Evolutionary conservation across 1,140 invertebrate genomes (phyloP).

Genomic region (Conus ventricosus): DNA sequence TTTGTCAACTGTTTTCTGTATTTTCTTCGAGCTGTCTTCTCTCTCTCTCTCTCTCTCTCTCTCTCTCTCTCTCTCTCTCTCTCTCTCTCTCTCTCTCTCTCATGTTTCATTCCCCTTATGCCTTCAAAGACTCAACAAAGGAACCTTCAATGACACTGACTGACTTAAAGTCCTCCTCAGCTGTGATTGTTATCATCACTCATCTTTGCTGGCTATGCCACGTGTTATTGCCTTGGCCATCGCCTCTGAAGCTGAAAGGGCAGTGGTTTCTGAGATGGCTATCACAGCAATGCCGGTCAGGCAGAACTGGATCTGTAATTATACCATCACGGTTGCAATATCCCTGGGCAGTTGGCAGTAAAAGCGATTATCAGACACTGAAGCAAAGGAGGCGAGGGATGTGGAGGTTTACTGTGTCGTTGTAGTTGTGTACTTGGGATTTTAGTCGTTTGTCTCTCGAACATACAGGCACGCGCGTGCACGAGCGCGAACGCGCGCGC

Average conservation of each 20-base stretch:
- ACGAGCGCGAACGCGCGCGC: background rate
- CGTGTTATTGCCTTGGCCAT: no score
- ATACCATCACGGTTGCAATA: background rate
- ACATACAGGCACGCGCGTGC: background rate
- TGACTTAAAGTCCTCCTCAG: no score
- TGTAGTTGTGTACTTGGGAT: background rate
- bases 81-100: constrained; percentile 18
- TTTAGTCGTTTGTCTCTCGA: background rate
- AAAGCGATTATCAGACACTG: background rate
- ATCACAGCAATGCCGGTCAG: background rate
- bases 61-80: constrained; percentile 22
- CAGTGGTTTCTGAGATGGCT: no score
- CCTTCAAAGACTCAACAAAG: no score
- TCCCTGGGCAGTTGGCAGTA: background rate
- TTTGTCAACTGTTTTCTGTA: no score
- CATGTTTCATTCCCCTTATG: background rate
- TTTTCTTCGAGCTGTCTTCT: background rate
- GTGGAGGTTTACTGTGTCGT: background rate
- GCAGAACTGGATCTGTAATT: no score
- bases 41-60: constrained; percentile 9
- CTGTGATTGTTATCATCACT: no score
- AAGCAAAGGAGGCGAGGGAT: background rate
- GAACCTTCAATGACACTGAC: no score
- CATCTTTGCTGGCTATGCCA: no score
- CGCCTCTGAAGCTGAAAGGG: no score